Base-by-base conservation (phyloP, 2,797 vertebrate genomes). In the Rhincodon typus region DNA sequence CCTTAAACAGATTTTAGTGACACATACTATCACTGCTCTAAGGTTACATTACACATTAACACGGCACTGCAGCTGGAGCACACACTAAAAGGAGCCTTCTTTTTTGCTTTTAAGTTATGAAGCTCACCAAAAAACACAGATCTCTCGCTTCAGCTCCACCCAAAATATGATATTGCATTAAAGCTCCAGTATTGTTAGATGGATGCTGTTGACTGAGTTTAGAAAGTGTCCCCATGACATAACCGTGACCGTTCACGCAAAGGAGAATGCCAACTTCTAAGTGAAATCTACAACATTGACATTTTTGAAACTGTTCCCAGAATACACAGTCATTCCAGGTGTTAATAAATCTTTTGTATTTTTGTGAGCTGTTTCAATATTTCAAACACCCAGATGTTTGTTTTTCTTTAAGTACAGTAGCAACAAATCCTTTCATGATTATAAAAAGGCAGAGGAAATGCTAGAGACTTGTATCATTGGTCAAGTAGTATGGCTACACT, bases 111-210 rank as follows among this genome's bases (percentile, higher is more conserved):
- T 25, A 53, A 95, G 57, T 19, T 53, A 34, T 95, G n/a, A 74
- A 67, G 62, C 42, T 95, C 46, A 86, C 30, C 19, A 19, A 86
- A 82, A 79, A 95, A 30, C 74, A 95, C 27, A n/a, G 53, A 72
- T 82, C 57, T 95, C 10, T 95, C 69, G 38, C n/a, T 95, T 95
- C 70, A 12, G 30, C 46, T 74, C 70, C 69, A 74, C 42, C 70
- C 94, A 74, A 95, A 95, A 74, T 53, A 15, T 34, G 74, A 50
- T 50, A 72, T 30, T 42, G 70, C 30, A 72, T 17, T 19, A 77
- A 94, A 34, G 94, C 69, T 77, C 72, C 21, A 72, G 46, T 50
- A 25, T 50, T 46, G 23, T 5, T 4, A 53, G 46, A 46, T 34
- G 46, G 46, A 53, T 53, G 53, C 70, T 1, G 25, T 21, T 74